phyloP scores from a whole-genome alignment of 2,797 vertebrate genomes.

The Epinephelus awoara region DNA sequence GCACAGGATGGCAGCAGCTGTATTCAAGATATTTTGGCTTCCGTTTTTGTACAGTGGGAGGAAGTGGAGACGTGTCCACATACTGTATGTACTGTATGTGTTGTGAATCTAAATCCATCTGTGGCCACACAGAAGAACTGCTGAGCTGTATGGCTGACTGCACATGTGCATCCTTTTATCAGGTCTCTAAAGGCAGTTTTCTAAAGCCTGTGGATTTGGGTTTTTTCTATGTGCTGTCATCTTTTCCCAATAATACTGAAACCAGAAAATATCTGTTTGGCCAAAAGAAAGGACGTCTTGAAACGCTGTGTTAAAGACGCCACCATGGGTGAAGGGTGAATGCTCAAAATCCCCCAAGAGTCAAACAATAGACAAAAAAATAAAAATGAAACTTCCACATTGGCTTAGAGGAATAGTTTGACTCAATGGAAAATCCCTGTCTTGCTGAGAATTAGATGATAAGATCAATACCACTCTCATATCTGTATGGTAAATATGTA shows the following conservation, averaged over 20 bases:
- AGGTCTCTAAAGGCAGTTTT: conserved; percentile 19
- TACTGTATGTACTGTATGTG: conserved; percentile 1
- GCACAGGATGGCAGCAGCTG: too few species aligned
- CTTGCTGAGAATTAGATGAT: background rate
- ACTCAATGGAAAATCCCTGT: conserved; percentile 9
- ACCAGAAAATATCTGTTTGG: conserved; percentile 24
- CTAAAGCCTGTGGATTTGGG: conserved; percentile 16
- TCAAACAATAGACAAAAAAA: background rate
- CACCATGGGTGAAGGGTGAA: background rate
- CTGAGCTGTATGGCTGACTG: conserved; percentile 13
- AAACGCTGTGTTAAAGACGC: conserved; percentile 1
- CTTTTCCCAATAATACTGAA: conserved; percentile 43
- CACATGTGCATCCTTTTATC: conserved; percentile 54
- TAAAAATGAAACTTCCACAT: background rate
- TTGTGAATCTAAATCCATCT: conserved; percentile 18
- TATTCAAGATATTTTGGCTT: too few species aligned
- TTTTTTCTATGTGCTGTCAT: conserved; percentile 41
- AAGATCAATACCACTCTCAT: background rate
- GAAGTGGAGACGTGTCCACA: too few species aligned
- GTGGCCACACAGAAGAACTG: background rate
- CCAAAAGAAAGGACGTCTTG: background rate
- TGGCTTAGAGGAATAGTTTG: conserved; percentile 3
- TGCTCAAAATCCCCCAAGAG: conserved; percentile 1
- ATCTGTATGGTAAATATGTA: background rate
- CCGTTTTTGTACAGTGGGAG: too few species aligned